Evolutionary conservation across 2,888 invertebrate genomes (phyloP).

Genomic region (Dascillus cervinus): DNA sequence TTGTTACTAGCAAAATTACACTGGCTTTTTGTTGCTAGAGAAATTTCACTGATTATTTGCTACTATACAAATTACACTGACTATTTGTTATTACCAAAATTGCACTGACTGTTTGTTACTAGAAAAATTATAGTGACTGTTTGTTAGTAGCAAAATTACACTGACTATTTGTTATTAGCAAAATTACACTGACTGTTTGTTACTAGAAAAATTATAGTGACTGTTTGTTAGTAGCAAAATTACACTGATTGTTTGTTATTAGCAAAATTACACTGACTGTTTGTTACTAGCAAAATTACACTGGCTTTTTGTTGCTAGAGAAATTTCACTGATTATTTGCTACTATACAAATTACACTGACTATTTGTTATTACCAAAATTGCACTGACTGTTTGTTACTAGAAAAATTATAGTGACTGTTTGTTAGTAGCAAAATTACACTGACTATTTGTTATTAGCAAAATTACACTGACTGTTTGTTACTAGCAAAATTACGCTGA

Average conservation of each 20-base stretch:
- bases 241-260: slow-evolving; percentile 3
- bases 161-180: slow-evolving; percentile 6
- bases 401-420: no score
- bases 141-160: neutral
- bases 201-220: neutral
- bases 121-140: no score
- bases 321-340: slow-evolving; percentile 4
- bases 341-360: neutral
- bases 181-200: slow-evolving; percentile 3
- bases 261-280: slow-evolving; percentile 3
- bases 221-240: slow-evolving; percentile 7
- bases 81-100: slow-evolving; percentile 7
- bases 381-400: no score
- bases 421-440: neutral
- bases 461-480: slow-evolving; percentile 3
- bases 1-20: slow-evolving; percentile 5
- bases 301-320: no score
- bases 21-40: no score
- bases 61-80: neutral
- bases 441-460: slow-evolving; percentile 6
- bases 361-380: slow-evolving; percentile 7
- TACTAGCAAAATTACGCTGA: neutral
- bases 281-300: slow-evolving; percentile 5
- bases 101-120: no score
- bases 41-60: slow-evolving; percentile 4